Conservation (phyloP, 2,888 invertebrate species). For the Scaptodrosophila latifasciaeformis region DNA sequence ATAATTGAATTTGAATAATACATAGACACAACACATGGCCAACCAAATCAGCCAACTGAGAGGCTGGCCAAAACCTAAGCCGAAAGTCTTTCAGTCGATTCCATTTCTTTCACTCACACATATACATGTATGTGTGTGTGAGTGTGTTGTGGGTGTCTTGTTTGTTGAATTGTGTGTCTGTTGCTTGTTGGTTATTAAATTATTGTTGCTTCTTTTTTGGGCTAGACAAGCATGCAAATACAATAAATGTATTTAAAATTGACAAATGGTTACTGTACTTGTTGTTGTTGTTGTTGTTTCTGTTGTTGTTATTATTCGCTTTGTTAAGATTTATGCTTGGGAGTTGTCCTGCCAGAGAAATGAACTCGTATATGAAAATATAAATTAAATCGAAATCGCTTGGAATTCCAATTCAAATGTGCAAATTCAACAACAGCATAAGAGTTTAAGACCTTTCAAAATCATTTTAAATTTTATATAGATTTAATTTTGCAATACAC, state of each 20-base stretch:
- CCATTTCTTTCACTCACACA: not conserved
- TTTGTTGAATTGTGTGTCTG: constrained; percentile 22
- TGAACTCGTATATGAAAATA: not conserved
- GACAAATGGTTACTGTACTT: constrained; percentile 47
- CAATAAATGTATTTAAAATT: constrained; percentile 52
- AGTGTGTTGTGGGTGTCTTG: constrained; percentile 16
- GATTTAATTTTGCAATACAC: no score
- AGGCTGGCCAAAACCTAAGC: no score
- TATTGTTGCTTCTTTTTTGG: constrained; percentile 42
- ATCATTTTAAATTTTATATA: no score
- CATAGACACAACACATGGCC: constrained; percentile 50
- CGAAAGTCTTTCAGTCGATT: not conserved
- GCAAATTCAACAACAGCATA: no score
- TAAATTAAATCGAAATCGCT: no score
- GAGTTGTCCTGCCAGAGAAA: not conserved
- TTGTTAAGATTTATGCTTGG: constrained; percentile 36
- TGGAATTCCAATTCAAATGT: no score
- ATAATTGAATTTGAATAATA: constrained; percentile 63
- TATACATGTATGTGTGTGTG: constrained; percentile 4
- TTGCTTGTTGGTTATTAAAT: constrained; percentile 45
- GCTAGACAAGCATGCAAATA: constrained; percentile 41
- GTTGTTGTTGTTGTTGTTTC: constrained; percentile 28
- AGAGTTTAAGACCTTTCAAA: no score
- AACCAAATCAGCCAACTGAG: constrained; percentile 23
- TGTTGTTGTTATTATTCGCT: constrained; percentile 23